These are phyloP conservation scores for Leucoraja ocellata DNA, from an alignment of 2,797 vertebrate species.

Conservation along the genomic window DNA sequence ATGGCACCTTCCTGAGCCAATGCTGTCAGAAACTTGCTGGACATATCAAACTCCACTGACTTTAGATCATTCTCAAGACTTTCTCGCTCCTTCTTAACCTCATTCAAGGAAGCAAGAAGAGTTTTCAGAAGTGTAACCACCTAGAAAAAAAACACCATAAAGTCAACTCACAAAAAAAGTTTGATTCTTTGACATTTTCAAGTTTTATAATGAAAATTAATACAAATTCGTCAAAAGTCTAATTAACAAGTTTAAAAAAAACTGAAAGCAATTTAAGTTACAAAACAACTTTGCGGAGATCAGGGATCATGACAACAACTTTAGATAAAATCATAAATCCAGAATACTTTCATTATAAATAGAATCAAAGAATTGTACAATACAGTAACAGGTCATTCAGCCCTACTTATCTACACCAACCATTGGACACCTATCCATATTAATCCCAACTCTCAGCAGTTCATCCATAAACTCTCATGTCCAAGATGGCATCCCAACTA, in stretches of 20 bases:
- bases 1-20: slow-evolving; percentile 83
- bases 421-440: too few species aligned
- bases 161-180: not conserved
- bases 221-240: not conserved
- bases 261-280: not conserved
- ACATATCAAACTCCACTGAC: slow-evolving; percentile 87
- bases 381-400: too few species aligned
- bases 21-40: slow-evolving; percentile 76
- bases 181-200: not conserved
- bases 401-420: too few species aligned
- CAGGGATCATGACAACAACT: not conserved
- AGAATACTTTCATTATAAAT: not conserved
- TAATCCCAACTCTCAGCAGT: too few species aligned
- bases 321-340: not conserved
- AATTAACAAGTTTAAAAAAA: not conserved
- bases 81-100: slow-evolving; percentile 84
- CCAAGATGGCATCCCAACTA: too few species aligned
- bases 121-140: slow-evolving; percentile 81
- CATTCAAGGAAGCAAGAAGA: slow-evolving; percentile 74
- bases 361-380: too few species aligned
- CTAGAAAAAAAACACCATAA: slow-evolving; percentile 51
- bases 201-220: not conserved
- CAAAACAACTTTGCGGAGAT: not conserved
- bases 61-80: slow-evolving; percentile 83
- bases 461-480: too few species aligned